Base-by-base conservation (phyloP, 2,888 invertebrate species). In the Xylophagus ater region DNA sequence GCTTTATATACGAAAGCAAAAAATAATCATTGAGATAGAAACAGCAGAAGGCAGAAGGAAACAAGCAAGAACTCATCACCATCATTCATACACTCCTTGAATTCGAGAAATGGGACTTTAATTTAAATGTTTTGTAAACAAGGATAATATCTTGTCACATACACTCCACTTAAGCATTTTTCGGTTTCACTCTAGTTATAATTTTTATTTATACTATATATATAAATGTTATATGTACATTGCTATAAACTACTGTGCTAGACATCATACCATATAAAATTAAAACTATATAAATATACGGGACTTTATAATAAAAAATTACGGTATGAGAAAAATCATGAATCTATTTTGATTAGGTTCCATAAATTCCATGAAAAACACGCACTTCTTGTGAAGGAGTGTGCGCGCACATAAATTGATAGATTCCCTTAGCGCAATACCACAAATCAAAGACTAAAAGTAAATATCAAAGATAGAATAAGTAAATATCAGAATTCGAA, bases 51-150 rank as follows among this genome's bases (percentile, higher is more conserved):
- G n/a, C n/a, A n/a, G n/a, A n/a, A n/a, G n/a, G n/a, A n/a, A n/a
- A n/a, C n/a, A n/a, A n/a, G n/a, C n/a, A n/a, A n/a, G n/a, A n/a
- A n/a, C n/a, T n/a, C n/a, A n/a, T n/a, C n/a, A n/a, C n/a, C n/a
- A n/a, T n/a, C n/a, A n/a, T n/a, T 12, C 21, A 12, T 12, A 12
- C 30, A 15, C 19, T 9, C 19, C 37, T 17, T 10, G 19, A 20
- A 28, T 17, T 21, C 34, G 30, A 32, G 34, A 19, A 34, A 29
- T 28, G 31, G 34, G 36, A 40, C 29, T 35, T 35, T 35, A 40
- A 36, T 35, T 40, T 34, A 36, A 40, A 34, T 35, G 25, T 26
- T 34, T 40, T 40, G 40, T 35, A 36, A 40, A 34, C 31, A 35
- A 30, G 24, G 34, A 40, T 29, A 30, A 30, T 36, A 36, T 35